Evolutionary conservation across 2,797 vertebrate species (phyloP).

Genomic region (Dallia pectoralis): DNA sequence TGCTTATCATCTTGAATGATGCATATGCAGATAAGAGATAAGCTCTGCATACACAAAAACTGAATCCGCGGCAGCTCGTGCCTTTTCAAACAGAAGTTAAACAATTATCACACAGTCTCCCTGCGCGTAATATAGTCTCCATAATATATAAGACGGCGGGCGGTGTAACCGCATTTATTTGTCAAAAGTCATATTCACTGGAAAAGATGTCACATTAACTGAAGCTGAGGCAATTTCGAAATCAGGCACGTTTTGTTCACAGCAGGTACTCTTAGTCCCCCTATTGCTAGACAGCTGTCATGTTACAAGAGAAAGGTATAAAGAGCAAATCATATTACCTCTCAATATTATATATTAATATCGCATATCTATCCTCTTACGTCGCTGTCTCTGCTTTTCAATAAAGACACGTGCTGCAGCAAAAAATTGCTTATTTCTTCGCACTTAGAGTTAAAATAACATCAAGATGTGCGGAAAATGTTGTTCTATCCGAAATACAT

Average conservation of each 20-base stretch:
- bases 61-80: neutral
- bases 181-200: constrained; percentile 68
- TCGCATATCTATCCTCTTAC: no score
- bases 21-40: constrained; percentile 11
- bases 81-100: neutral
- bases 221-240: constrained; percentile 56
- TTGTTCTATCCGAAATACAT: constrained; percentile 61
- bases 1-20: constrained; percentile 3
- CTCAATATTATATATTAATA: constrained; percentile 2
- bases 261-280: constrained; percentile 53
- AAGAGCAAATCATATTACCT: constrained; percentile 59
- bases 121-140: constrained; percentile 38
- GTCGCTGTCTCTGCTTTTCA: constrained; percentile 51
- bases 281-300: constrained; percentile 59
- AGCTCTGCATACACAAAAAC: neutral
- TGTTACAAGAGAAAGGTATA: constrained; percentile 31
- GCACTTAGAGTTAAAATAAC: constrained; percentile 69
- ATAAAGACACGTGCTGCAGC: constrained; percentile 37
- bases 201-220: constrained; percentile 64
- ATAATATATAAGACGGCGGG: constrained; percentile 47
- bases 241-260: constrained; percentile 38
- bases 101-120: constrained; percentile 13
- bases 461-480: constrained; percentile 41
- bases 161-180: constrained; percentile 65
- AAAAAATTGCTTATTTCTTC: constrained; percentile 65